phyloP scores from a whole-genome alignment of 1,140 invertebrate species.

The Eriocheir sinensis region DNA sequence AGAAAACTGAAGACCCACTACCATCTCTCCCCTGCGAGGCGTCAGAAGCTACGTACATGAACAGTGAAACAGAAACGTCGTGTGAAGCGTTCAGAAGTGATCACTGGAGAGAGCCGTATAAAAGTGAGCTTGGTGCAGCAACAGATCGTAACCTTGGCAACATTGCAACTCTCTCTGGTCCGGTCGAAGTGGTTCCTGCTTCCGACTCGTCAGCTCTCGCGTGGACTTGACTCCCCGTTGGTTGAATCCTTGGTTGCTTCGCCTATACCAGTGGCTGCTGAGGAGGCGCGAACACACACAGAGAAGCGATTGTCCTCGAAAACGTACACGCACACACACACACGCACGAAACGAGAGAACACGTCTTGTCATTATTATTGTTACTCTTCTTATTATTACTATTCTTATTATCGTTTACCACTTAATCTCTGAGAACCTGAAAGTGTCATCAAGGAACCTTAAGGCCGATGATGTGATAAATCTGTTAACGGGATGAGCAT shows the following conservation, averaged over 20 bases:
- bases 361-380: background rate
- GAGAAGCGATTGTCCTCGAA: background rate
- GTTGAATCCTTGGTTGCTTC: too few relatives aligned
- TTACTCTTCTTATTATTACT: background rate
- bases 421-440: conserved; percentile 5
- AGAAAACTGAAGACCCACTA: background rate
- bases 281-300: background rate
- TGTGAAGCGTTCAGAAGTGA: background rate
- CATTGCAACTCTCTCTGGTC: background rate
- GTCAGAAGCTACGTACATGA: background rate
- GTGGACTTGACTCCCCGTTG: too few relatives aligned
- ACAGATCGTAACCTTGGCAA: background rate
- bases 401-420: background rate
- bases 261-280: too few relatives aligned
- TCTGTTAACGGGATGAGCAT: conserved; percentile 5
- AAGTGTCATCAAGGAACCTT: conserved; percentile 12
- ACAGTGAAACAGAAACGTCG: background rate
- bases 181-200: background rate
- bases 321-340: background rate
- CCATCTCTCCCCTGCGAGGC: background rate
- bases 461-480: conserved; percentile 24
- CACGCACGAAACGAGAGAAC: background rate
- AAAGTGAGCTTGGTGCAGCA: background rate
- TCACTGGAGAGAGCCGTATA: too few relatives aligned
- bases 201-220: background rate